Percentiles rank a stretch among this genome's conserved stretches.
These are phyloP conservation scores for Anseranas semipalmata DNA, from an alignment of 2,113 vertebrate genomes.

Conservation along the genomic window DNA sequence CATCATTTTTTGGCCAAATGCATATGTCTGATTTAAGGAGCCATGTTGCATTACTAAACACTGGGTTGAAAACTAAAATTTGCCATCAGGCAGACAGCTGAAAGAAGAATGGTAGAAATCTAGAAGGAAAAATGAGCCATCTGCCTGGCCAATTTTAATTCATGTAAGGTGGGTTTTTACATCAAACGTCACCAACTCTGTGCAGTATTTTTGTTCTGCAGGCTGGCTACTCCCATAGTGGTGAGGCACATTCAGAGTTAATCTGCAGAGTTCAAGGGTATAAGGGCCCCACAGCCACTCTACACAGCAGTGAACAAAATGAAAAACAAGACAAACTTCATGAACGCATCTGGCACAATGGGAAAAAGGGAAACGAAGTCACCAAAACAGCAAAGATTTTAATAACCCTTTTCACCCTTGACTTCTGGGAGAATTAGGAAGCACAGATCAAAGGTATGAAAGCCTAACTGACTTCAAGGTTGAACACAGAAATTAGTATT, in stretches of 20 bases:
- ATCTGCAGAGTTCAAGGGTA: neutral
- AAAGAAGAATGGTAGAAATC: neutral
- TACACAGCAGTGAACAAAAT: neutral
- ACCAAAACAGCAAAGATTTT: neutral
- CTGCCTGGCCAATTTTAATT: neutral
- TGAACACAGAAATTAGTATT: neutral
- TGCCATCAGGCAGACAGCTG: neutral
- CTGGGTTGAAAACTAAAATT: neutral
- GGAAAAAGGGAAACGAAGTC: slow-evolving; percentile 29
- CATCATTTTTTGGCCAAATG: neutral
- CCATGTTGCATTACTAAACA: neutral
- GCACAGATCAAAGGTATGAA: neutral
- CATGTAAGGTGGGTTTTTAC: neutral
- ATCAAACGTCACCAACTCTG: neutral
- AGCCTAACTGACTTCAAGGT: neutral
- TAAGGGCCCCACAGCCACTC: neutral
- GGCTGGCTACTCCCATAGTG: neutral
- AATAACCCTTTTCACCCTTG: neutral
- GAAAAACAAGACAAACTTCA: neutral
- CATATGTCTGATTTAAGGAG: neutral
- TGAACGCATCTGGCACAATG: neutral
- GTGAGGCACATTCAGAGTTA: neutral
- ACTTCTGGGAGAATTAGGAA: neutral
- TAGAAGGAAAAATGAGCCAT: neutral
- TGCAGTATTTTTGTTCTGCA: neutral